Percentiles rank a stretch among this genome's conserved stretches.
phyloP scores from a whole-genome alignment of 2,113 vertebrate species.

The Thoracochromis brauschi region DNA sequence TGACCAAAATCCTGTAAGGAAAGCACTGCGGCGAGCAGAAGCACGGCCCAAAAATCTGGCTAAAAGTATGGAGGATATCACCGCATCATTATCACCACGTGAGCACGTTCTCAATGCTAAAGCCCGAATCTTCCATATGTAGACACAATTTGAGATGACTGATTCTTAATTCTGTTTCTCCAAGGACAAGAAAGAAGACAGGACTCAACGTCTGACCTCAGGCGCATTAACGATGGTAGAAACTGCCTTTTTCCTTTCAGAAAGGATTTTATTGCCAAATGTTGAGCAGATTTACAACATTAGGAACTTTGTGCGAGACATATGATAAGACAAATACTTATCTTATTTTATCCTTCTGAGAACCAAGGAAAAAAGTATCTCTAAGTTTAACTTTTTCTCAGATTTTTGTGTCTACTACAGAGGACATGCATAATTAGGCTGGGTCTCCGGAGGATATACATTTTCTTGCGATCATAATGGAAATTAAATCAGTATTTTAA shows the following conservation, averaged over 20 bases:
- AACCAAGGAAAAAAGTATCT: background rate
- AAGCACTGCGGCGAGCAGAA: constrained; percentile 79
- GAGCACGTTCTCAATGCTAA: constrained; percentile 58
- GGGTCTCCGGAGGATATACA: background rate
- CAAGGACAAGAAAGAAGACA: constrained; percentile 41
- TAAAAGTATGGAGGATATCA: constrained; percentile 91
- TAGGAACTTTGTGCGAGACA: background rate
- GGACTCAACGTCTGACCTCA: constrained; percentile 55
- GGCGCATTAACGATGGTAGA: constrained; percentile 82
- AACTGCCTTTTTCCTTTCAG: constrained; percentile 13
- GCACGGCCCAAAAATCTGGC: constrained; percentile 77
- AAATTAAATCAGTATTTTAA: background rate
- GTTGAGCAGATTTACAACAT: background rate
- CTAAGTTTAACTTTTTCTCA: background rate
- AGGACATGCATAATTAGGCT: background rate
- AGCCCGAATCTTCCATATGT: background rate
- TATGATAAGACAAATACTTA: background rate
- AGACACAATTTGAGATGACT: background rate
- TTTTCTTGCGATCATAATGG: background rate
- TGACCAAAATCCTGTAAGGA: constrained; percentile 73
- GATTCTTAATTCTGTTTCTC: background rate
- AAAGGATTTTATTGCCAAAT: background rate
- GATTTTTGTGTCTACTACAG: background rate
- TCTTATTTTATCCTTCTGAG: background rate
- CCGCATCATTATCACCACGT: constrained; percentile 76